Evolutionary conservation across 1,140 invertebrate genomes (phyloP).

Genomic region (Metopolophium dirhodum): DNA sequence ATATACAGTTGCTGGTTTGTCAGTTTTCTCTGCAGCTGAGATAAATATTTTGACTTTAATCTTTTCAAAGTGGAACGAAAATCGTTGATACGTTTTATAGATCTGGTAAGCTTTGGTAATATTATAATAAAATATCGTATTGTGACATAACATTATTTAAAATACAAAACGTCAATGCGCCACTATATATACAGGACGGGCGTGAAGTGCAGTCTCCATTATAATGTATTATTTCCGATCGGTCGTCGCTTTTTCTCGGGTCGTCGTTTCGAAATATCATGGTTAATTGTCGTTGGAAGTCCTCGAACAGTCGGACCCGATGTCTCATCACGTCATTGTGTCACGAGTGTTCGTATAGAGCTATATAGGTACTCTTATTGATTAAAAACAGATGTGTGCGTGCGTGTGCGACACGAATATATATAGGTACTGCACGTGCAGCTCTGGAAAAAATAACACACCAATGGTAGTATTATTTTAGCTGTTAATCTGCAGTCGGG

Average conservation of each 20-base stretch:
- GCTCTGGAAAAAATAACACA: neutral
- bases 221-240: neutral
- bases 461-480: neutral
- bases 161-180: neutral
- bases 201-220: no score
- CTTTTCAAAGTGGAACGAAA: neutral
- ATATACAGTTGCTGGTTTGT: no score
- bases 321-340: neutral
- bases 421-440: neutral
- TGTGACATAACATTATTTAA: neutral
- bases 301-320: neutral
- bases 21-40: neutral
- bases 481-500: neutral
- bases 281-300: neutral
- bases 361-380: neutral
- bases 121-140: neutral
- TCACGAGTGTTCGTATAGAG: neutral
- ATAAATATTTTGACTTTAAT: neutral
- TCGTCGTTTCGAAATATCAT: neutral
- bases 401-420: neutral
- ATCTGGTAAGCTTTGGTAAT: neutral
- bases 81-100: neutral
- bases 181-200: no score
- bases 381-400: slow-evolving; percentile 28
- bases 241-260: neutral